Evolutionary conservation across 2,113 vertebrate species (phyloP).

Genomic region (Camarhynchus parvulus): DNA sequence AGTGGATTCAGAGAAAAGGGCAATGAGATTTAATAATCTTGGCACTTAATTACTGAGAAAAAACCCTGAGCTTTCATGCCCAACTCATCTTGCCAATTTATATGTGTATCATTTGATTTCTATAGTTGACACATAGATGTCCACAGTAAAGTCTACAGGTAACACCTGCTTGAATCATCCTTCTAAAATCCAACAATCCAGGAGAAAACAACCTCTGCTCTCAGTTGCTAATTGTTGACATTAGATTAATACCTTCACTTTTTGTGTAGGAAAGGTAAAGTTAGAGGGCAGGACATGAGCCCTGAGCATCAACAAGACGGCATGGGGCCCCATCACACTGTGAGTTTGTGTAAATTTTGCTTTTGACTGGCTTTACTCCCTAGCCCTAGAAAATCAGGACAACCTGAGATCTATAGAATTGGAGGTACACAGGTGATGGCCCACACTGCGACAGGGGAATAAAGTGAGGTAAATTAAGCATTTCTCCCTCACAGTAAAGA

Average conservation of each 20-base stretch:
- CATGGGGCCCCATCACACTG: background rate
- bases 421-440: fast-evolving
- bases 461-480: background rate
- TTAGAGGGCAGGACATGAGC: background rate
- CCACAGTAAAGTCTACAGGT: background rate
- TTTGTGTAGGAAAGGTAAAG: background rate
- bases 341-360: background rate
- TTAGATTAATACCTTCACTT: background rate
- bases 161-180: background rate
- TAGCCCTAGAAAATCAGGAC: background rate
- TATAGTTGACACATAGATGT: background rate
- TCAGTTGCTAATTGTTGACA: background rate
- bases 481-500: background rate
- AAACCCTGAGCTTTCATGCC: background rate
- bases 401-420: background rate
- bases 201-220: background rate
- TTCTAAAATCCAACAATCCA: background rate
- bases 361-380: background rate
- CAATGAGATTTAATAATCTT: background rate
- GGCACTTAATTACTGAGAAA: background rate
- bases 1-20: background rate
- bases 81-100: background rate
- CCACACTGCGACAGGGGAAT: background rate
- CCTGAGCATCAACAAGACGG: background rate
- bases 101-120: background rate